Evolutionary conservation across 2,113 vertebrate species (phyloP).

Genomic region (Oreotrochilus melanogaster): DNA sequence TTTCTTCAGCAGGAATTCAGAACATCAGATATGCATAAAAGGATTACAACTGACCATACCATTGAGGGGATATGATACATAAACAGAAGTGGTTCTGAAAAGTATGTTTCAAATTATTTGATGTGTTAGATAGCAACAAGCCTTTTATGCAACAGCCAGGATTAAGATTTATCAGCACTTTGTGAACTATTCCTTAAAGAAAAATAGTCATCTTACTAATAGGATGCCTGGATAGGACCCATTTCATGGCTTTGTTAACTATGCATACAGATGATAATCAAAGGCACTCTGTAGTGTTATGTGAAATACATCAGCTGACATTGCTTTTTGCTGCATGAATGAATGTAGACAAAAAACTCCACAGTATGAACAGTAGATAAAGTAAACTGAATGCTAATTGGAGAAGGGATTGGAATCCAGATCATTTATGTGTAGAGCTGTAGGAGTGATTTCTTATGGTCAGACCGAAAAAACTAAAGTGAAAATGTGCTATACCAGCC

Average conservation of each 20-base stretch:
- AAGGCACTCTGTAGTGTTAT: background rate
- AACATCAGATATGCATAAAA: background rate
- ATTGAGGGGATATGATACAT: background rate
- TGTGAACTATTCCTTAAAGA: background rate
- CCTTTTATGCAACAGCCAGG: background rate
- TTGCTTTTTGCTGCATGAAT: constrained; percentile 18
- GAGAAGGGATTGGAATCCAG: background rate
- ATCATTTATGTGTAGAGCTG: background rate
- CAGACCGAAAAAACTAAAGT: background rate
- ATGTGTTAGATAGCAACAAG: background rate
- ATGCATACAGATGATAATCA: background rate
- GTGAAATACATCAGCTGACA: background rate
- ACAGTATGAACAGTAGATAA: background rate
- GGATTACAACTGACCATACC: background rate
- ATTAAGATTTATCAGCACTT: background rate
- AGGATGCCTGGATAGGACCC: background rate
- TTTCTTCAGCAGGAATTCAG: background rate
- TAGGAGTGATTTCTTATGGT: background rate
- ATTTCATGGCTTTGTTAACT: background rate
- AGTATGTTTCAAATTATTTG: background rate
- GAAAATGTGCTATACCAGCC: background rate
- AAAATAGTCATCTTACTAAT: background rate
- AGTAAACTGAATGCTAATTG: background rate
- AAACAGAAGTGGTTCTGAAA: background rate
- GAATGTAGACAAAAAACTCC: background rate